Evolutionary conservation across 2,113 vertebrate genomes (phyloP), one percentile per base, ranked within the genome.

Genomic region (Rallus limicola): DNA sequence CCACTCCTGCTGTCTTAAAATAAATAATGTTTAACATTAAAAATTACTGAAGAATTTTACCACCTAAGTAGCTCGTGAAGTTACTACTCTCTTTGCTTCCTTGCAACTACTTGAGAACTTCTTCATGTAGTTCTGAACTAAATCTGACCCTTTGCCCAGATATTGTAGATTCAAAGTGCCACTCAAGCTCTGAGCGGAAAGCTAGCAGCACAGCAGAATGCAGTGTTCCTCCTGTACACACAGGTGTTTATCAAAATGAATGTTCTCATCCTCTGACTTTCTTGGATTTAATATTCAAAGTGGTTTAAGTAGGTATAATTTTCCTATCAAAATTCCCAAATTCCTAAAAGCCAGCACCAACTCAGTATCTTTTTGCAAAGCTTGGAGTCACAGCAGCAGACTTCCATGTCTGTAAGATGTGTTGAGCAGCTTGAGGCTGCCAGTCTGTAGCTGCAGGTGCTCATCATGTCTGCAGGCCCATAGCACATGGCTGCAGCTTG

Each of bases 191-290:
- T 3, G 26, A 71, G 71, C 36, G 60, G 62, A 80, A 60, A 31
- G 40, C 33, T 2, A 10, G 52, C n/a, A 64, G 44, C 34, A 31
- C 17, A 23, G 29, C 46, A 60, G 34, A 24, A 46, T 14, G 11
- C 80, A 38, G 3, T 65, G 20, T 59, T 53, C 36, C 29, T 71
- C 1, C 0, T 8, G 8, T 44, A 14, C 2, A 1, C 2, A 8
- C 52, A 40, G 53, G 60, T 46, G 17, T 46, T 46, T 46, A 62
- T 8, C 0, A 1, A 50, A 59, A 33, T 1, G 1, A 13, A 11
- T 48, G 15, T 50, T 36, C 38, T n/a, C 26, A n/a, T n/a, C 36
- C 9, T 31, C 16, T 25, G 20, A 25, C 36, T 31, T 55, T 48
- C 42, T 42, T n/a, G 3, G 34, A 80, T 52, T 62, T 70, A 63